Conservation (phyloP, 2,113 vertebrate species). For the Cheilinus undulatus region DNA sequence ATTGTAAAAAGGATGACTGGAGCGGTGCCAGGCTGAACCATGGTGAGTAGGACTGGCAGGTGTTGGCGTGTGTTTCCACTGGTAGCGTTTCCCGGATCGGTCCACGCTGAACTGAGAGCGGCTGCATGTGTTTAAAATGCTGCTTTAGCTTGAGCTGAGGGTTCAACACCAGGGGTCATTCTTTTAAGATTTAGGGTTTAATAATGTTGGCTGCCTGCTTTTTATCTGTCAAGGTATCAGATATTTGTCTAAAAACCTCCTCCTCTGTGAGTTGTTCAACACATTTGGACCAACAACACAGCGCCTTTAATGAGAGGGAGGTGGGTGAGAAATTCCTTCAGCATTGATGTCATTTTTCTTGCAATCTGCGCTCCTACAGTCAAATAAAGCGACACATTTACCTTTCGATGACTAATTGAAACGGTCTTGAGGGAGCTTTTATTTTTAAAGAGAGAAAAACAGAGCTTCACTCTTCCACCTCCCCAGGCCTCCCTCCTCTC, state of each 20-base stretch:
- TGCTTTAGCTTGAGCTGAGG: constrained; percentile 4
- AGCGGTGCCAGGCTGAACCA: constrained; percentile 66
- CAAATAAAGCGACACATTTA: constrained; percentile 55
- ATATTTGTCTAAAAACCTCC: constrained; percentile 1
- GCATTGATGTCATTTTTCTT: constrained; percentile 38
- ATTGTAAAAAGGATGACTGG: constrained; percentile 63
- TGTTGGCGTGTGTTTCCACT: constrained; percentile 62
- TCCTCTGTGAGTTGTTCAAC: no score
- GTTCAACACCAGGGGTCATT: constrained; percentile 15
- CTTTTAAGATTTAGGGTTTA: constrained; percentile 27
- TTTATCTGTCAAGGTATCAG: constrained; percentile 30
- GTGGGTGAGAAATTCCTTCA: constrained; percentile 35
- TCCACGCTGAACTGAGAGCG: constrained; percentile 26
- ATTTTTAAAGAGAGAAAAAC: constrained; percentile 43
- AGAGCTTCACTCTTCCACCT: constrained; percentile 27
- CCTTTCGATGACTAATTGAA: constrained; percentile 48
- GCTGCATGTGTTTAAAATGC: constrained; percentile 37
- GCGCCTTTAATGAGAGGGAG: constrained; percentile 1
- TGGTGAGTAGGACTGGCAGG: constrained; percentile 55
- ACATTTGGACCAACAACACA: constrained; percentile 24
- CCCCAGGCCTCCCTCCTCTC: constrained; percentile 25
- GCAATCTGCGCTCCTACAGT: constrained; percentile 40
- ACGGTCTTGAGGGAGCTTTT: constrained; percentile 36
- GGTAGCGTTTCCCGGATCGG: constrained; percentile 36
- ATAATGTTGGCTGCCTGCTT: constrained; percentile 25